Conservation (phyloP, 2,113 vertebrate species). For the Psephotus haematonotus region DNA sequence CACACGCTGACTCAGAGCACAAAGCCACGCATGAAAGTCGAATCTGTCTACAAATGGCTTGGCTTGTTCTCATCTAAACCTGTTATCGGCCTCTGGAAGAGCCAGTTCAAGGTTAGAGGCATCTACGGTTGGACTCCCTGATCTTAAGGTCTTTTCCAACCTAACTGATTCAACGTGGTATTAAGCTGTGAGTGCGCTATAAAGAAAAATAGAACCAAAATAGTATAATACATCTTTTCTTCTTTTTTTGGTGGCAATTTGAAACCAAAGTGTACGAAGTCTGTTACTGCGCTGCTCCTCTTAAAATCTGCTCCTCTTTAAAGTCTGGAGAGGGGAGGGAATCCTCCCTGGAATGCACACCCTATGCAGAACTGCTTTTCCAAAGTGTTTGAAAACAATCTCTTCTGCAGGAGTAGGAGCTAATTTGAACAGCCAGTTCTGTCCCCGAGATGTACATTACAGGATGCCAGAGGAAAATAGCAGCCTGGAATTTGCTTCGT, state of each 20-base stretch:
- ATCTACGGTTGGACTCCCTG: rapidly evolving
- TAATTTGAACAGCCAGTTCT: conserved; percentile 27
- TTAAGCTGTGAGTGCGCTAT: not conserved
- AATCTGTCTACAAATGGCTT: not conserved
- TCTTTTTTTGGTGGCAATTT: not conserved
- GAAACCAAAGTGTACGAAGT: not conserved
- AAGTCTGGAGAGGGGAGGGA: conserved; percentile 7
- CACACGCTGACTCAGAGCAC: not conserved
- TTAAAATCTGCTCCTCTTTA: not conserved
- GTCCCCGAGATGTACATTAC: conserved; percentile 33
- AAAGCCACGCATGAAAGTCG: rapidly evolving
- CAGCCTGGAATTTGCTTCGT: conserved; percentile 17
- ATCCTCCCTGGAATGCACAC: conserved; percentile 35
- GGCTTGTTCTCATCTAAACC: not conserved
- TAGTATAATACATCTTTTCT: not conserved
- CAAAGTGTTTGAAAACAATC: conserved; percentile 37
- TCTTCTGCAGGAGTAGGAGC: conserved; percentile 43
- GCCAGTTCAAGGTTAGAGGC: not conserved
- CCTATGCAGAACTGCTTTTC: not conserved
- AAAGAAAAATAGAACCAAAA: not conserved
- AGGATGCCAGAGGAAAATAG: conserved; percentile 37
- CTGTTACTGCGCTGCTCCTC: not conserved
- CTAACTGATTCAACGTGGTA: rapidly evolving
- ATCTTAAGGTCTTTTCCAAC: not conserved
- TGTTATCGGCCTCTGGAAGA: rapidly evolving